phyloP scores from a whole-genome alignment of 2,797 vertebrate genomes.

The Rhabdomys pumilio region DNA sequence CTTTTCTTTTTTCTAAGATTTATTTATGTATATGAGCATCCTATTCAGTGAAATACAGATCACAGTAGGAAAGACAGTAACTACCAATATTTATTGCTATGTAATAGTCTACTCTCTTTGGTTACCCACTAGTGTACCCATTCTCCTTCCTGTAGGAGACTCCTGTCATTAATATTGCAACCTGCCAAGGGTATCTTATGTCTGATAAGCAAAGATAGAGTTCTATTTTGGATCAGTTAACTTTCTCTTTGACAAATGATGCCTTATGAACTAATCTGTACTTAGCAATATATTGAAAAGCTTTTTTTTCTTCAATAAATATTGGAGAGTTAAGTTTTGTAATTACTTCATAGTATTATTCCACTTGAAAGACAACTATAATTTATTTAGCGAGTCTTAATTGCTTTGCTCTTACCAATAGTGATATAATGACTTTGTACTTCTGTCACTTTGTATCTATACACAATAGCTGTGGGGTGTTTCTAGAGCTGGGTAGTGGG shows the following conservation, averaged over 20 bases:
- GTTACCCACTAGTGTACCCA: not conserved
- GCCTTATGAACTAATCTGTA: conserved; percentile 47
- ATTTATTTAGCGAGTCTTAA: conserved; percentile 58
- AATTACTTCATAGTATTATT: conserved; percentile 50
- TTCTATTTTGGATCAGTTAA: not conserved
- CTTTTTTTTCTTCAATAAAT: conserved; percentile 60
- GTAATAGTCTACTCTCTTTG: not conserved
- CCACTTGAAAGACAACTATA: conserved; percentile 54
- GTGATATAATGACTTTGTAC: conserved; percentile 14
- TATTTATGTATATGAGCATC: not conserved
- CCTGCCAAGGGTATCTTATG: conserved; percentile 23
- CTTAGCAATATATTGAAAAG: conserved; percentile 43
- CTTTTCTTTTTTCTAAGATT: not conserved
- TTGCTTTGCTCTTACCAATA: conserved; percentile 41
- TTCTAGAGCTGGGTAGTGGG: conserved; percentile 8
- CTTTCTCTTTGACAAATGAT: conserved; percentile 43
- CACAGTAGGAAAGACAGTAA: conserved; percentile 31
- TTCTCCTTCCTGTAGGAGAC: not conserved
- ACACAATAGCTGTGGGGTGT: not conserved
- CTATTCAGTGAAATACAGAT: conserved; percentile 34
- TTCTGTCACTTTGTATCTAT: conserved; percentile 32
- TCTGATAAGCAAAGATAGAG: conserved; percentile 27
- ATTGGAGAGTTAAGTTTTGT: conserved; percentile 53
- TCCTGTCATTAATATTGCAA: not conserved
- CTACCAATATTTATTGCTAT: conserved; percentile 6